Base-by-base conservation (phyloP, 2,888 invertebrate species). In the Athalia rosae region DNA sequence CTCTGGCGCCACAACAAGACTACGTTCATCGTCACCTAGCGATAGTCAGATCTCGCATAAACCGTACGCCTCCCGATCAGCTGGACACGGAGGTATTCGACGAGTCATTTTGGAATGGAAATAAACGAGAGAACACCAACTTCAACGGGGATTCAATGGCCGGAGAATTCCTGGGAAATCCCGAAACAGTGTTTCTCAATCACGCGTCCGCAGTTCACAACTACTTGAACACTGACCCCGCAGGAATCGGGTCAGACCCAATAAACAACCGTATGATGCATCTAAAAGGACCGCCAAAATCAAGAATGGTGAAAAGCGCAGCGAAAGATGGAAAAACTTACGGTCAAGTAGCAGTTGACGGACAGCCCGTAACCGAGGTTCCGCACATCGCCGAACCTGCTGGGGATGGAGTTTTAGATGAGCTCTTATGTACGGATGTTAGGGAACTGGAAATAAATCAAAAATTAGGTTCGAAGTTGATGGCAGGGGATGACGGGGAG, bases 1-100 rank as follows among this genome's bases (percentile, higher is more conserved):
- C 92, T 5, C 91, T 98, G 43, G 97, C 98, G 0, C 98, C 98
- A 0, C 92, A 93, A 79, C 98, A 98, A 89, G 96, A 96, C 84
- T 99, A 99, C 91, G 96, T 99, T 61, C 92, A 95, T 77, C 93
- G 96, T 13, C 99, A 99, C 89, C 92, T 99, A 59, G 94, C 95
- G 82, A 98, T 98, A 76, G 98, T 99, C 15, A 93, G 95, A 81
- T 93, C 94, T 78, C 92, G 95, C 11, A 92, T 94, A 69, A 87
- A 82, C 78, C 86, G 87, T 47, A 78, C 89, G 43, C 86, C 89
- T 0, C 85, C 85, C 1, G 89, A 89, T 41, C 87, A 89, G 76
- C 85, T 86, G 0, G 88, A 87, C 59, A 85, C 84, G 5, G 88
- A 88, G 15, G 78, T 85, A 9, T 87, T 87, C 74, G 88, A 88